phyloP scores from a whole-genome alignment of 2,797 vertebrate genomes.

The Oreortyx pictus region DNA sequence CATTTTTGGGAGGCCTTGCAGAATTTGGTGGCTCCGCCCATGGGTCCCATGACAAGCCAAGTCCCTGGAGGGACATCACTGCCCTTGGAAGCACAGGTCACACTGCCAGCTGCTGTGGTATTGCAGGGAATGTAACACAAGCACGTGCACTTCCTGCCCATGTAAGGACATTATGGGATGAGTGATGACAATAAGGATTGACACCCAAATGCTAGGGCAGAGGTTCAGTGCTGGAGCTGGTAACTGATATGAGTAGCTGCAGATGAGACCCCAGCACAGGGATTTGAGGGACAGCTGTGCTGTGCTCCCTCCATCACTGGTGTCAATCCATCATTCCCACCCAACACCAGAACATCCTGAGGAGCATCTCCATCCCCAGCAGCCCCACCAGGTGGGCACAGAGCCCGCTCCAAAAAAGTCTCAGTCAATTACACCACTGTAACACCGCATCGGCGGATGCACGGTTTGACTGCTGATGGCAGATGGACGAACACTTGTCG shows the following conservation, averaged over 20 bases:
- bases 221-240: background rate
- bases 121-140: background rate
- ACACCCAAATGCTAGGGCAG: background rate
- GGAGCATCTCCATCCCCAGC: conserved; percentile 25
- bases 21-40: background rate
- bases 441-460: conserved; percentile 75
- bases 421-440: conserved; percentile 81
- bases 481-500: conserved; percentile 93
- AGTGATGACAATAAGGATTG: background rate
- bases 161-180: background rate
- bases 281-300: conserved; percentile 54
- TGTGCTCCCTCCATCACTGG: background rate
- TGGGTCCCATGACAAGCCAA: background rate
- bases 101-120: background rate
- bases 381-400: conserved; percentile 67
- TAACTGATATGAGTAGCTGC: conserved; percentile 18
- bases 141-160: accelerated
- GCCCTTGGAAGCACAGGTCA: background rate
- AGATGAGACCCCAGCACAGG: background rate
- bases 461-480: conserved; percentile 85
- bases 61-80: background rate
- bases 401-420: conserved; percentile 63
- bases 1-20: background rate
- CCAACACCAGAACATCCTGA: background rate
- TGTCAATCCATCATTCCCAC: background rate